Evolutionary conservation across 2,797 vertebrate genomes (phyloP).

Genomic region (Alectoris magna): DNA sequence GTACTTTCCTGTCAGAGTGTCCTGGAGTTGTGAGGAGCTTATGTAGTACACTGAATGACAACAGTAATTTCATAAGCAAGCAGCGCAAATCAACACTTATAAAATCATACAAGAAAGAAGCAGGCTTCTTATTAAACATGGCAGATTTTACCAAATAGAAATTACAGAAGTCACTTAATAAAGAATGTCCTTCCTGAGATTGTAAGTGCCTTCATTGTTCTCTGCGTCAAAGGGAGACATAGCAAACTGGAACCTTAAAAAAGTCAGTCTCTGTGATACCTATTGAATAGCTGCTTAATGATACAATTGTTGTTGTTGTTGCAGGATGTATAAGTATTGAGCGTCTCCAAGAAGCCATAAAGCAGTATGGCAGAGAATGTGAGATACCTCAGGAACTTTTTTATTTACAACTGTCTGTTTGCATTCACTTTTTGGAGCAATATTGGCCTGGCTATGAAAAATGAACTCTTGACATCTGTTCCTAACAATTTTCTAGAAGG

Average conservation of each 20-base stretch:
- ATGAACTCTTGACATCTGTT: constrained; percentile 25
- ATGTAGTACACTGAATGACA: background rate
- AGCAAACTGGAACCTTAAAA: background rate
- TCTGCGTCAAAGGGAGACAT: background rate
- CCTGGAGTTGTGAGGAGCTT: background rate
- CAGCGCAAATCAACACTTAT: background rate
- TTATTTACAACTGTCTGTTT: constrained; percentile 29
- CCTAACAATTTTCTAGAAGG: constrained; percentile 39
- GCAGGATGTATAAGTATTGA: constrained; percentile 36
- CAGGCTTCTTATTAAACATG: background rate
- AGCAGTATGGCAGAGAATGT: constrained; percentile 4
- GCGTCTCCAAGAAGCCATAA: background rate
- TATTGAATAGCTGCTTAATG: background rate
- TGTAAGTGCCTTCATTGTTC: background rate
- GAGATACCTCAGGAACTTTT: background rate
- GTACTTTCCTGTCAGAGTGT: background rate
- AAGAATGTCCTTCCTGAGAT: background rate
- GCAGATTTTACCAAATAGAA: background rate
- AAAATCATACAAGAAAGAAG: background rate
- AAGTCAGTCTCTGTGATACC: background rate
- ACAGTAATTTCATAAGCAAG: background rate
- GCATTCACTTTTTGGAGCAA: constrained; percentile 41
- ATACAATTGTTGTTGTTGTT: constrained; percentile 27
- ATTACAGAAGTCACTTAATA: background rate
- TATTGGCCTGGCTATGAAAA: constrained; percentile 37